phyloP scores from a whole-genome alignment of 2,888 invertebrate species.

The Drosophila pseudotalamancana region DNA sequence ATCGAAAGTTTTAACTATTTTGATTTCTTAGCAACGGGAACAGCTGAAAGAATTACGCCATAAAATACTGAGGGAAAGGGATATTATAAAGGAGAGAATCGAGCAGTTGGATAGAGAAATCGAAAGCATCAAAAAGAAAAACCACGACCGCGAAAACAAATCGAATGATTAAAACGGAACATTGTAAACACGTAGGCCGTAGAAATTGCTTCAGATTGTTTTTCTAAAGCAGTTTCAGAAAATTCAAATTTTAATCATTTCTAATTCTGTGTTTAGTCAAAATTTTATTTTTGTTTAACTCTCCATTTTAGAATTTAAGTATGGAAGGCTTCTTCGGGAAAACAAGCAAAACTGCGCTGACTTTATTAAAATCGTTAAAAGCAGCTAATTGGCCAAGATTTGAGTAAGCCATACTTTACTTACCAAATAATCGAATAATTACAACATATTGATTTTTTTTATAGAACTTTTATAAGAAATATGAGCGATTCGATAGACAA shows the following conservation, averaged over 20 bases:
- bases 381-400: background rate
- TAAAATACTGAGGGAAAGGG: constrained; percentile 43
- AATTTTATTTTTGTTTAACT: background rate
- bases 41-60: constrained; percentile 43
- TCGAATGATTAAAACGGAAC: background rate
- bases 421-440: too few species aligned
- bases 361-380: background rate
- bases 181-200: background rate
- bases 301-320: background rate
- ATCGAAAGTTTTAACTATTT: constrained; percentile 20
- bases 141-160: background rate
- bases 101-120: constrained; percentile 32
- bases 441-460: background rate
- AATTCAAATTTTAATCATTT: background rate
- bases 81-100: constrained; percentile 25
- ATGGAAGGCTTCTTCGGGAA: constrained; percentile 8
- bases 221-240: background rate
- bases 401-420: too few species aligned
- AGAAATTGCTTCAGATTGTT: background rate
- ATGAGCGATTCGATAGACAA: background rate
- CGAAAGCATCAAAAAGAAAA: constrained; percentile 30
- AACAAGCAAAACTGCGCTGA: background rate
- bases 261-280: background rate
- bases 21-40: constrained; percentile 41
- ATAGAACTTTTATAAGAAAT: background rate